Base-by-base conservation (phyloP, 2,113 vertebrate genomes). In the Aegotheles bennettii region DNA sequence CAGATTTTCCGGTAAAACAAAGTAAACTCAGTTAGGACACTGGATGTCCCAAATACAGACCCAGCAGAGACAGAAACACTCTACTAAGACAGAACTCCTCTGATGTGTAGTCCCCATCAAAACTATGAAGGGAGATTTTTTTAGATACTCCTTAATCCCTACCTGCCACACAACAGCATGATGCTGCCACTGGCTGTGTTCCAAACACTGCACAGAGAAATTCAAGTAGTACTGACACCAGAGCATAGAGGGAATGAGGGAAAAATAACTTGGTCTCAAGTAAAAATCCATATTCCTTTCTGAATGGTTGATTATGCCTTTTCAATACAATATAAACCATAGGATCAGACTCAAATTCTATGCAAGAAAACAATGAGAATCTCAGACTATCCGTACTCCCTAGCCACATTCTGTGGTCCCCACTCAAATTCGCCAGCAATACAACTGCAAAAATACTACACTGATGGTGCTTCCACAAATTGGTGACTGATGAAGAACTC, bases 141-240 rank as follows among this genome's bases (percentile, higher is more conserved):
- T 35, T 25, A 21, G 25, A 7, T 9, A 23, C 35, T 65, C 5
- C 2, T 5, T 33, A 56, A 53, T 77, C 31, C 53, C 59, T 38
- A 47, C 48, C 33, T 40, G 38, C 16, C 13, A 36, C 36, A 28
- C 31, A 59, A 64, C 2, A 5, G 47, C 47, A n/a, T 11, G 9
- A 26, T 13, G 33, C 26, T 38, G 61, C 42, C 28, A 7, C 54
- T 60, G 35, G 20, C 26, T 26, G 2, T 1, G 26, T 2, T 38
- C 64, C 77, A 54, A 74, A 1, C 43, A 14, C 0, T 2, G 35
- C 36, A 7, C 15, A 60, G 48, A 45, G 35, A 45, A 38, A 18
- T 1, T 10, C 16, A 6, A 8, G 31, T 6, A 28, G 12, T 3
- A 54, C 35, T 33, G n/a, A 38, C 16, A n/a, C 7, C 14, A 10